Percentiles rank a stretch among this genome's conserved stretches.
These are phyloP conservation scores for Myiozetetes cayanensis DNA, from an alignment of 2,113 vertebrate species.

Conservation along the genomic window DNA sequence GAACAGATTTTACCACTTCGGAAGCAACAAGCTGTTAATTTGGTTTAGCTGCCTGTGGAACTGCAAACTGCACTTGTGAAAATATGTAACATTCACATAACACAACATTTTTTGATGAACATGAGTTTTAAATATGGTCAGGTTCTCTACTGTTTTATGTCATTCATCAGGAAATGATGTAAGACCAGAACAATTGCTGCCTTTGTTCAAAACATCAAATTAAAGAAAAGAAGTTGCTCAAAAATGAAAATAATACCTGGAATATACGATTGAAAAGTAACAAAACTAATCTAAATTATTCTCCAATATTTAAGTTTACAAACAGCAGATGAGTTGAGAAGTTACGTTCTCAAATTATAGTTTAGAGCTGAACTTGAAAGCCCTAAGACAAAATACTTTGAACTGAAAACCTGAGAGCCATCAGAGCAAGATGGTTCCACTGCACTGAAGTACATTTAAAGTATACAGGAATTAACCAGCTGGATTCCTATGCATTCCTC, in stretches of 20 bases:
- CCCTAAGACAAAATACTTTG: background rate
- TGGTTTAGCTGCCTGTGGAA: background rate
- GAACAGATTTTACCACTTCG: background rate
- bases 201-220: background rate
- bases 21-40: background rate
- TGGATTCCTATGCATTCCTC: background rate
- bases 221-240: background rate
- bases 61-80: background rate
- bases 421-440: background rate
- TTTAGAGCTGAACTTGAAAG: background rate
- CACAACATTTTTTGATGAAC: background rate
- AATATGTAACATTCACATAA: background rate
- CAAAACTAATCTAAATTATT: background rate
- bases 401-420: background rate
- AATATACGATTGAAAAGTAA: background rate
- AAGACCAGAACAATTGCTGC: background rate
- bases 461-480: background rate
- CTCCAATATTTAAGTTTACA: background rate
- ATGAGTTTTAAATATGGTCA: background rate
- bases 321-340: background rate
- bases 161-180: background rate
- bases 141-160: background rate
- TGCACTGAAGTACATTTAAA: background rate
- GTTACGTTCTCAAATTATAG: background rate
- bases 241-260: background rate